phyloP scores from a whole-genome alignment of 2,888 invertebrate species.

The Pandemis cinnamomeana region DNA sequence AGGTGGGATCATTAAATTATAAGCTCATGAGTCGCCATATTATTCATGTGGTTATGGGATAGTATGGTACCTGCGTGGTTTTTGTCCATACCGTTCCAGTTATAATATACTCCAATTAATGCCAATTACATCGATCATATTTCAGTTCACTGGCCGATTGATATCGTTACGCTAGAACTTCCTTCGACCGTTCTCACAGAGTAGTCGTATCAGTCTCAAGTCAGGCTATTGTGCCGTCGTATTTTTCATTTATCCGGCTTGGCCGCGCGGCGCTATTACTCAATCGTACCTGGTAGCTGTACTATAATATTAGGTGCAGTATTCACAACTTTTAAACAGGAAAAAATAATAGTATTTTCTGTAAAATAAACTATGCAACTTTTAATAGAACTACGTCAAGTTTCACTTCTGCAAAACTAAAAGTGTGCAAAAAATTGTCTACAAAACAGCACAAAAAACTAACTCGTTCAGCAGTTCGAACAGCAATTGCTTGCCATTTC shows the following conservation, averaged over 20 bases:
- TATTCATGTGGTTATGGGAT: too few relatives aligned
- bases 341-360: background rate
- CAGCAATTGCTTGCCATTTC: slow-evolving; percentile 50
- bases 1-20: too few relatives aligned
- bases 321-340: background rate
- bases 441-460: slow-evolving; percentile 22
- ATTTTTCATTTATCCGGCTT: too few relatives aligned
- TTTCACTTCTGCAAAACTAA: background rate
- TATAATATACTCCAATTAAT: background rate
- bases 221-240: too few relatives aligned
- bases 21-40: too few relatives aligned
- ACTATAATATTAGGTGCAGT: too few relatives aligned
- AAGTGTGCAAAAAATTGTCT: background rate
- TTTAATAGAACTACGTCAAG: background rate
- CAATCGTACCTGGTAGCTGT: too few relatives aligned
- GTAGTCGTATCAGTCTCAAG: background rate
- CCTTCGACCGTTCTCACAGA: too few relatives aligned
- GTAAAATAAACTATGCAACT: background rate
- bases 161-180: background rate
- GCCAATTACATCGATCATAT: slow-evolving; percentile 1
- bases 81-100: background rate
- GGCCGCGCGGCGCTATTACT: too few relatives aligned
- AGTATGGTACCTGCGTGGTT: too few relatives aligned
- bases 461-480: slow-evolving; percentile 39
- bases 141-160: background rate